Evolutionary conservation across 92 coral and sea anemone species (phyloP).

Genomic region (Pocillopora grandis): DNA sequence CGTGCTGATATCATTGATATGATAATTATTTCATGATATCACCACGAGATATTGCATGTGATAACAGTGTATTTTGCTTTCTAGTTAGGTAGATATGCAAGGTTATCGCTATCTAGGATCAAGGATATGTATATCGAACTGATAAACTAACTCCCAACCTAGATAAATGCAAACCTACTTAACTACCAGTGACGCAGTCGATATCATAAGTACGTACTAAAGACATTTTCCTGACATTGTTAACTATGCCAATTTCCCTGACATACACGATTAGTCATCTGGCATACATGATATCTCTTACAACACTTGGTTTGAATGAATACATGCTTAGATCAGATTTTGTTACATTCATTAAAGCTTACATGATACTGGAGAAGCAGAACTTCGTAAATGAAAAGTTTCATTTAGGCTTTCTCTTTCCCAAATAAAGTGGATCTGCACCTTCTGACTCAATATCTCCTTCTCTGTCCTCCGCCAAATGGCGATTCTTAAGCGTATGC

Average conservation of each 20-base stretch:
- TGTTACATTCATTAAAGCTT: too few relatives aligned
- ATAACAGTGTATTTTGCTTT: conserved; percentile 25
- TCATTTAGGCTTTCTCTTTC: too few relatives aligned
- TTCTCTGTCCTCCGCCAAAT: too few relatives aligned
- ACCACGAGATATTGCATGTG: conserved; percentile 32
- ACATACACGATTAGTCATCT: background rate
- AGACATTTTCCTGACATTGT: background rate
- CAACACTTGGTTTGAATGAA: background rate
- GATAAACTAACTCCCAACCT: conserved; percentile 39
- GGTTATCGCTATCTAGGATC: conserved; percentile 40
- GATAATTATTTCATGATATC: conserved; percentile 31
- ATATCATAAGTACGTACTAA: background rate
- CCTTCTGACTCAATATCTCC: too few relatives aligned
- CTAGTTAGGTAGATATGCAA: conserved; percentile 5
- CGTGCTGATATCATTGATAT: conserved; percentile 38
- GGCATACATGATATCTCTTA: background rate
- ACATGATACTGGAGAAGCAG: too few relatives aligned
- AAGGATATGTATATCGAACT: conserved; percentile 11
- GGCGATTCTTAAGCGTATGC: too few relatives aligned
- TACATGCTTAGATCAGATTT: background rate
- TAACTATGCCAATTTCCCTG: background rate
- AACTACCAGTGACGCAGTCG: background rate
- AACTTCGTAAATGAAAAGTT: too few relatives aligned
- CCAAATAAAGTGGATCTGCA: too few relatives aligned
- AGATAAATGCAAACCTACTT: conserved; percentile 27